Evolutionary conservation across 2,113 vertebrate species (phyloP).

Genomic region (Syrmaticus mikado): DNA sequence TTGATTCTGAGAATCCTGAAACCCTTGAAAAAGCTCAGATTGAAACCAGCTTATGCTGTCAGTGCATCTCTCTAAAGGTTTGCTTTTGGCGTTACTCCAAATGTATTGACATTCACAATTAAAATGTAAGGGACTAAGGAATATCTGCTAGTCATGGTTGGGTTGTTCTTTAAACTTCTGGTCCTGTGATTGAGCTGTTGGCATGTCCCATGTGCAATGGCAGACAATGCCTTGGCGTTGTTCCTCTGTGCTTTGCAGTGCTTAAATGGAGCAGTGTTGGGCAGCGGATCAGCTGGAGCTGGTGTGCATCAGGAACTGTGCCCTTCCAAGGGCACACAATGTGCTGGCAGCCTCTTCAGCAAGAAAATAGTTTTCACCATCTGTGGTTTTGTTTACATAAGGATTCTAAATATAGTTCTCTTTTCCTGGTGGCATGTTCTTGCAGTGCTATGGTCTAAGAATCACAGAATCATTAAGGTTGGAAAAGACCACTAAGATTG

Average conservation of each 20-base stretch:
- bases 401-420: slow-evolving; percentile 40
- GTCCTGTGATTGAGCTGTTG: not conserved
- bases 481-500: no score
- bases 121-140: not conserved
- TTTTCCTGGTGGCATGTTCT: not conserved
- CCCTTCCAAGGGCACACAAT: not conserved
- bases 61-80: not conserved
- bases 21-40: not conserved
- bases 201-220: not conserved
- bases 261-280: slow-evolving; percentile 4
- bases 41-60: not conserved
- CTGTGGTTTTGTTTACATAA: slow-evolving; percentile 23
- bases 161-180: not conserved
- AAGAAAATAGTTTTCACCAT: slow-evolving; percentile 7
- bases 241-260: slow-evolving; percentile 16
- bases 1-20: not conserved
- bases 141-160: not conserved
- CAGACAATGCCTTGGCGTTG: not conserved
- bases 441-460: not conserved
- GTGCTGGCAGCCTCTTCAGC: slow-evolving; percentile 17
- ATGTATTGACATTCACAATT: not conserved
- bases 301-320: slow-evolving; percentile 24
- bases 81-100: not conserved
- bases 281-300: slow-evolving; percentile 30
- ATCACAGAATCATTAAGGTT: not conserved